Base-by-base conservation (phyloP, 2,888 invertebrate species). In the Mallateleia sp. region DNA sequence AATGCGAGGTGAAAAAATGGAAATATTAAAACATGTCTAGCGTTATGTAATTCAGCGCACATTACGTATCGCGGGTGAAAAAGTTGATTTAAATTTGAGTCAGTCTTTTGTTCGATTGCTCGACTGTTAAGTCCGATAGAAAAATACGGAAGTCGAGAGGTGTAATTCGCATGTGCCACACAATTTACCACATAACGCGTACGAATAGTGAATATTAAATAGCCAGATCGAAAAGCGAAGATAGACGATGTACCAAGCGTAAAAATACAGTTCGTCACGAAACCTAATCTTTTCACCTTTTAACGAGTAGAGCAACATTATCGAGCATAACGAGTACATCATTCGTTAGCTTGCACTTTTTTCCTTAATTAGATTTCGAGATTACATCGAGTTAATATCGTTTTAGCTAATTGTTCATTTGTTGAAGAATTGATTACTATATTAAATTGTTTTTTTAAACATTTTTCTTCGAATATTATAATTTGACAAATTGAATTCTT, bases 101-200 rank as follows among this genome's bases (percentile, higher is more conserved):
- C 72, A 69, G 45, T 34, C 8, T 42, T 54, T 47, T 42, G 54
- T 42, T 18, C 38, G 67, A 71, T 83, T 71, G 20, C 47, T 56
- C 38, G 54, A 72, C 22, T 52, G 24, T 24, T 64, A 47, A n/a
- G 42, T 45, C 1, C 20, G 34, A 58, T 24, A 28, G 42, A 58
- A 72, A 66, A 38, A 50, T 42, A 25, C 34, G 78, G 67, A 72
- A 77, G 66, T 66, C 3, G 24, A 11, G 14, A 62, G 67, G 83
- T 72, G 71, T 78, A 38, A 58, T 64, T 56, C 50, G 69, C 78
- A 69, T 71, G 81, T 60, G 75, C 64, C 45, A 52, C 52, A 80
- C 80, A 82, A 77, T 83, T 83, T 83, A 60, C 56, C 75, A 54
- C 66, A 77, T 52, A 83, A 75, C 69, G 64, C 71, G 72, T 64